These are phyloP conservation scores for Nannobrachium achirus DNA, from an alignment of 2,113 vertebrate species.

Conservation along the genomic window DNA sequence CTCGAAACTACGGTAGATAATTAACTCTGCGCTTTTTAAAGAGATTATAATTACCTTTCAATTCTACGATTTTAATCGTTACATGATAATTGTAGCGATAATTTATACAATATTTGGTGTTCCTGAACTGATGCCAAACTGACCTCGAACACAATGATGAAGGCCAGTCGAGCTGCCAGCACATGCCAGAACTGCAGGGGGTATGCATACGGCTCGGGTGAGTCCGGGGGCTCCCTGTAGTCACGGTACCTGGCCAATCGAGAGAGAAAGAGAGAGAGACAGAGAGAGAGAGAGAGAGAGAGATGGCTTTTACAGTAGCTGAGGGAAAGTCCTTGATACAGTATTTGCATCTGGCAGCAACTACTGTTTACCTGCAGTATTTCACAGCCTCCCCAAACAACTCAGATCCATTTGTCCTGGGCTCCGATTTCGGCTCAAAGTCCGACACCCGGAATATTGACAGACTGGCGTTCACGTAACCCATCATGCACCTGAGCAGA, in stretches of 20 bases:
- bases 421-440: slow-evolving; percentile 89
- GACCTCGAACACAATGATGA: slow-evolving; percentile 98
- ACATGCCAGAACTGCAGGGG: slow-evolving; percentile 98
- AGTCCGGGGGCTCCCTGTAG: slow-evolving; percentile 90
- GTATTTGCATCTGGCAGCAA: too few species aligned
- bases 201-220: slow-evolving; percentile 86
- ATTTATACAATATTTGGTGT: too few species aligned
- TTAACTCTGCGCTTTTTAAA: too few species aligned
- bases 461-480: slow-evolving; percentile 92
- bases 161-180: slow-evolving; percentile 91
- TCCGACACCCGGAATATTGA: slow-evolving; percentile 89
- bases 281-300: too few species aligned
- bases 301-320: too few species aligned
- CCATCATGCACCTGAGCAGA: slow-evolving; percentile 88
- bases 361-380: slow-evolving; percentile 84
- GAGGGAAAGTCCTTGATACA: too few species aligned
- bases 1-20: too few species aligned
- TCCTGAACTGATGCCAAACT: too few species aligned
- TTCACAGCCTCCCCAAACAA: slow-evolving; percentile 85
- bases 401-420: slow-evolving; percentile 85
- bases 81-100: too few species aligned
- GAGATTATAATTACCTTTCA: too few species aligned
- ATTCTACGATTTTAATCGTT: too few species aligned
- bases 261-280: too few species aligned
- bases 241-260: slow-evolving; percentile 97